Percentiles rank a stretch among this genome's conserved stretches.
These are phyloP conservation scores for Bombus superbus DNA, from an alignment of 1,140 invertebrate genomes.

Conservation along the genomic window DNA sequence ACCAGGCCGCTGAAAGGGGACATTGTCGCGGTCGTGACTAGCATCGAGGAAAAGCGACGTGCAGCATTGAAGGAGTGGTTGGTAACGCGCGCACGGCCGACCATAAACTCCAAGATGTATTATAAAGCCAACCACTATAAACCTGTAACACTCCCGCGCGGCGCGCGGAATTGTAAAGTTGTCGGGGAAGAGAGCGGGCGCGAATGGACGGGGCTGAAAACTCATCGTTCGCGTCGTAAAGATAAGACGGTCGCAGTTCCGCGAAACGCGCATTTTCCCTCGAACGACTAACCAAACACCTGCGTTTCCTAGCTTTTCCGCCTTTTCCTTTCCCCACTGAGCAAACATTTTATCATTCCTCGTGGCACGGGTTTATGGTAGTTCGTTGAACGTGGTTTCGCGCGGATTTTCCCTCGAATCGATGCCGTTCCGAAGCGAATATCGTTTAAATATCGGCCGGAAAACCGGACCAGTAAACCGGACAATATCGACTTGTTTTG, in stretches of 20 bases:
- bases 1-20: conserved; percentile 9
- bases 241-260: conserved; percentile 58
- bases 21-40: conserved; percentile 39
- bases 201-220: conserved; percentile 64
- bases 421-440: too few relatives aligned
- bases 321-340: not conserved
- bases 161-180: conserved; percentile 73
- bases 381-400: too few relatives aligned
- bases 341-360: not conserved
- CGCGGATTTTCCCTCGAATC: too few relatives aligned
- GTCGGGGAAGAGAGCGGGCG: conserved; percentile 52
- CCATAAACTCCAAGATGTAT: conserved; percentile 71
- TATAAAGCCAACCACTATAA: conserved; percentile 75
- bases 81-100: conserved; percentile 46
- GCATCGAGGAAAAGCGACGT: conserved; percentile 31
- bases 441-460: too few relatives aligned
- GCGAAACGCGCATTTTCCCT: conserved; percentile 37
- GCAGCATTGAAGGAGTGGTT: conserved; percentile 35
- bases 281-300: conserved; percentile 39
- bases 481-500: not conserved
- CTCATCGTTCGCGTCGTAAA: conserved; percentile 59
- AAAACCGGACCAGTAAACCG: too few relatives aligned
- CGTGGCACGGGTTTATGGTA: too few relatives aligned
- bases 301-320: not conserved
- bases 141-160: conserved; percentile 70